A percentile compares a stretch with the other conserved stretches of the same genome.
phyloP scores from a whole-genome alignment of 2,113 vertebrate species.

The Ginglymostoma cirratum region DNA sequence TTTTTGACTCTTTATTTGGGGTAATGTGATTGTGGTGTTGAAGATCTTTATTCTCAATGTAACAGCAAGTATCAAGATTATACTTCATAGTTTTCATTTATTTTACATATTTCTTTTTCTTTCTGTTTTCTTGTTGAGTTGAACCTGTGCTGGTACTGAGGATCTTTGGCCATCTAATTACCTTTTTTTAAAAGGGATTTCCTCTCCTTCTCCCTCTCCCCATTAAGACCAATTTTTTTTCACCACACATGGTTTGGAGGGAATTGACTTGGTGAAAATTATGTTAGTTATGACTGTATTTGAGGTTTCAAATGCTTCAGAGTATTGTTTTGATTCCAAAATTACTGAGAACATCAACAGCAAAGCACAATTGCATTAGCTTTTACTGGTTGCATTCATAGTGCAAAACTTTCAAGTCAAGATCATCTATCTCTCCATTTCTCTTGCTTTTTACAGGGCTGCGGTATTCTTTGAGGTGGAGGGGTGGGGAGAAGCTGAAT shows the following conservation, averaged over 20 bases:
- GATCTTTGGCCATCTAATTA: not conserved
- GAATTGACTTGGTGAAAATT: not conserved
- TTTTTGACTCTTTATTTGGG: not conserved
- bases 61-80: not conserved
- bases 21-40: not conserved
- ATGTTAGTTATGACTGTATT: not conserved
- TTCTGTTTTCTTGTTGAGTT: not conserved
- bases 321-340: not conserved
- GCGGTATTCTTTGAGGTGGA: not conserved
- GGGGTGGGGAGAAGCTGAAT: not conserved
- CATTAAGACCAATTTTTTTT: not conserved
- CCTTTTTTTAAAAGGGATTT: not conserved
- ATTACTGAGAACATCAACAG: not conserved
- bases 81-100: not conserved
- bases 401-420: not conserved
- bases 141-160: not conserved
- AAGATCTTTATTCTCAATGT: not conserved
- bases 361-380: not conserved
- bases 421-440: not conserved
- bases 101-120: not conserved
- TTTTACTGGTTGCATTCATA: not conserved
- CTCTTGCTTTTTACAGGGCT: not conserved
- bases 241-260: not conserved
- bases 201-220: not conserved
- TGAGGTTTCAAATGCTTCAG: not conserved